Evolutionary conservation across 1,140 invertebrate genomes (phyloP).

Genomic region (Bombus waltoni): DNA sequence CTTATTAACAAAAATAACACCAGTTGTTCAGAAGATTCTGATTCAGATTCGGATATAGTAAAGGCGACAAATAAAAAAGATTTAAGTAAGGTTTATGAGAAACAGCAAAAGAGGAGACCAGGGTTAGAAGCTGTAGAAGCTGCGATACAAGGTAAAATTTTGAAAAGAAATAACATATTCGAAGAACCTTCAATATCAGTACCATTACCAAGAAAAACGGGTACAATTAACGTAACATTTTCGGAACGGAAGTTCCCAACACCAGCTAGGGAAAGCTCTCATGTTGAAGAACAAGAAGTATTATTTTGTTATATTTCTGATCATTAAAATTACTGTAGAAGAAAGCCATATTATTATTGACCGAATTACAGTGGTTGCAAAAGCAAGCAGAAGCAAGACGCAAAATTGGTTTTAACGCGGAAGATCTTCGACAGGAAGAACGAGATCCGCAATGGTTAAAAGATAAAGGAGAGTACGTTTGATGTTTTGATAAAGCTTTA

Average conservation of each 20-base stretch:
- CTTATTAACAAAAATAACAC: not conserved
- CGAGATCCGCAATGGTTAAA: constrained; percentile 92
- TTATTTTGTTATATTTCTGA: not conserved
- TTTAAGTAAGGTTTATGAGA: constrained; percentile 37
- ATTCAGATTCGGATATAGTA: constrained; percentile 53
- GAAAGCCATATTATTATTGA: not conserved
- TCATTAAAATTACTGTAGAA: not conserved
- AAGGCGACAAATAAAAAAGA: constrained; percentile 16
- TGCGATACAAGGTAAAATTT: constrained; percentile 62
- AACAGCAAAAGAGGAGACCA: constrained; percentile 35
- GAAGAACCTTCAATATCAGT: constrained; percentile 72
- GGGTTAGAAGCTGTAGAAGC: constrained; percentile 66
- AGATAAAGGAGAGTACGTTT: constrained; percentile 90
- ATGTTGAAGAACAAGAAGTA: constrained; percentile 89
- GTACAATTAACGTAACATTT: constrained; percentile 87
- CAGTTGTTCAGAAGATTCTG: constrained; percentile 63
- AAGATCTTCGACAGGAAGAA: constrained; percentile 91
- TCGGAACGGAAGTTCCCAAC: constrained; percentile 91
- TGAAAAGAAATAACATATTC: constrained; percentile 62
- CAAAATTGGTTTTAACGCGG: constrained; percentile 88
- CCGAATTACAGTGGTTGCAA: constrained; percentile 86
- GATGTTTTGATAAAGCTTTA: not conserved
- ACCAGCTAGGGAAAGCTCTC: constrained; percentile 90
- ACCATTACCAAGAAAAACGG: constrained; percentile 84
- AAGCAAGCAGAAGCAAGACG: constrained; percentile 90